Conservation (phyloP, 2,113 vertebrate genomes). For the Etia nguti region DNA sequence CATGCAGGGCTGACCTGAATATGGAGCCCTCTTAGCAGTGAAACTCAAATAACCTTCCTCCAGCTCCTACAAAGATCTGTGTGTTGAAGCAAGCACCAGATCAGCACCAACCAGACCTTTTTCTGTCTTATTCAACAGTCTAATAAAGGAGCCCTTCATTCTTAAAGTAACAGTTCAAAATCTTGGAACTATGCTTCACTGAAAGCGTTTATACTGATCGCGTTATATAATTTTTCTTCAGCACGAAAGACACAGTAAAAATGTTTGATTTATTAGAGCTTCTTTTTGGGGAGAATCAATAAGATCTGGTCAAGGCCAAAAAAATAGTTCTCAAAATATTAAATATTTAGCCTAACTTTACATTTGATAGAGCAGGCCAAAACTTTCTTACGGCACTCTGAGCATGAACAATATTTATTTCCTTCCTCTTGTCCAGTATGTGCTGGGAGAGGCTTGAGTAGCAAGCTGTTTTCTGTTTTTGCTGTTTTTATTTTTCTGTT, state of each 20-base stretch:
- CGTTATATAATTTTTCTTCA: neutral
- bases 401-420: neutral
- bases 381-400: neutral
- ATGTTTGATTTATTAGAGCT: neutral
- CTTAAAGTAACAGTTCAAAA: neutral
- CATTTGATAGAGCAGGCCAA: neutral
- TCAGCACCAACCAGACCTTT: neutral
- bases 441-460: neutral
- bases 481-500: neutral
- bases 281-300: neutral
- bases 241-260: neutral
- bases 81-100: neutral
- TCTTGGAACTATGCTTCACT: neutral
- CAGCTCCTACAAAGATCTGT: neutral
- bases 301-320: neutral
- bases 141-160: neutral
- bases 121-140: neutral
- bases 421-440: neutral
- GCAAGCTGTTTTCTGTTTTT: neutral
- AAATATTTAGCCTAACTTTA: neutral
- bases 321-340: neutral
- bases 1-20: slow-evolving; percentile 1
- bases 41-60: neutral
- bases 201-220: neutral
- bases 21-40: neutral